Conservation (phyloP, 2,888 invertebrate genomes). For the Philereme vetulata region DNA sequence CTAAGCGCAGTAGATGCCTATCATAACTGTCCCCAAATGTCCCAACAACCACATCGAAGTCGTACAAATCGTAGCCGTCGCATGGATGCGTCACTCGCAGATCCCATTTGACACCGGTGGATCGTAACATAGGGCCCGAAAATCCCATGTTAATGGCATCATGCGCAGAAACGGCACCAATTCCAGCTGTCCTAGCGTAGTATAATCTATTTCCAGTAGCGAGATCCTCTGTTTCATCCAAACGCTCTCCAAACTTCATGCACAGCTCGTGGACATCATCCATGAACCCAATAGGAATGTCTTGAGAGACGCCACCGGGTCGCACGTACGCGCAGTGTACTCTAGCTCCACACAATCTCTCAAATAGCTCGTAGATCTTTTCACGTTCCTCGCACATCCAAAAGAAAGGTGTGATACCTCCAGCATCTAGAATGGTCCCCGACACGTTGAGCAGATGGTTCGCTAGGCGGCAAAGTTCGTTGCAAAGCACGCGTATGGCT, state of each 20-base stretch:
- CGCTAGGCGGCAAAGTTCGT: conserved; percentile 89
- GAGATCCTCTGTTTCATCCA: conserved; percentile 93
- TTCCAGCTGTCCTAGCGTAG: conserved; percentile 86
- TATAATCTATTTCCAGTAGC: conserved; percentile 89
- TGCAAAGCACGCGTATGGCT: conserved; percentile 90
- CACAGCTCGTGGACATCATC: conserved; percentile 91
- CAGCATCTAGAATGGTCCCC: conserved; percentile 91
- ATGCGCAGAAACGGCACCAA: conserved; percentile 88
- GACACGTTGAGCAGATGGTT: conserved; percentile 92
- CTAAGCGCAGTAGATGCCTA: conserved; percentile 87
- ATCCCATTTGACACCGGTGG: conserved; percentile 95
- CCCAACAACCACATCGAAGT: conserved; percentile 93
- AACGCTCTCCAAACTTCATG: conserved; percentile 86
- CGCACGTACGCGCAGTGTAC: conserved; percentile 93
- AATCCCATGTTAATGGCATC: conserved; percentile 91
- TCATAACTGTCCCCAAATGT: conserved; percentile 93
- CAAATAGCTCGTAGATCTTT: conserved; percentile 93
- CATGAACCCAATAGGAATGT: conserved; percentile 85
- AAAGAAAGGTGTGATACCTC: conserved; percentile 94
- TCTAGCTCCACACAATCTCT: conserved; percentile 91
- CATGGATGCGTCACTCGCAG: conserved; percentile 92
- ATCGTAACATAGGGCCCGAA: conserved; percentile 89
- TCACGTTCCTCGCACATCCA: conserved; percentile 96
- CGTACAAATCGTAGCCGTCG: conserved; percentile 91
- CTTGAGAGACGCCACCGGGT: conserved; percentile 90